Percentiles rank a stretch among this genome's conserved stretches.
These are phyloP conservation scores for Seriola quinqueradiata DNA, from an alignment of 2,113 vertebrate species.

Conservation along the genomic window DNA sequence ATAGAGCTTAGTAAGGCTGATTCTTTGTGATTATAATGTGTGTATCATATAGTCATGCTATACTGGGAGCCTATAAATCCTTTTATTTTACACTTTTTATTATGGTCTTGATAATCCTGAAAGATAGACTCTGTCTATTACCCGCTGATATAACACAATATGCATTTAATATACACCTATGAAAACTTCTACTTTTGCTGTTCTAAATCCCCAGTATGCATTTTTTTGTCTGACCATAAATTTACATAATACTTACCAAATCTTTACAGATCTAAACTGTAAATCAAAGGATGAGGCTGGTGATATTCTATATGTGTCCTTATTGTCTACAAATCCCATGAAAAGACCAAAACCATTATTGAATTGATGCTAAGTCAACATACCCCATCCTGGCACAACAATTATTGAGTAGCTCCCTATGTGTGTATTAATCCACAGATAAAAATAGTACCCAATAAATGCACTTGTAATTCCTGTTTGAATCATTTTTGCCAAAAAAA, in stretches of 20 bases:
- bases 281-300: background rate
- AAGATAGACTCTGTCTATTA: background rate
- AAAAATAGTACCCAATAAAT: background rate
- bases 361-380: background rate
- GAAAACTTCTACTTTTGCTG: background rate
- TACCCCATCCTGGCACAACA: background rate
- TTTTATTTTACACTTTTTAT: constrained; percentile 10
- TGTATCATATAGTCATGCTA: background rate
- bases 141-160: background rate
- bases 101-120: background rate
- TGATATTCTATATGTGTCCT: background rate
- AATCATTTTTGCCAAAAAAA: too few relatives aligned
- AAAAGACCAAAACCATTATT: background rate
- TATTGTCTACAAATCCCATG: background rate
- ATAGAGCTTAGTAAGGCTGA: constrained; percentile 25
- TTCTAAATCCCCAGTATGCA: background rate
- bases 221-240: background rate
- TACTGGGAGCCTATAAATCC: constrained; percentile 10
- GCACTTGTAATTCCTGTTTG: background rate
- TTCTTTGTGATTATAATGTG: constrained; percentile 30
- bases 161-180: background rate
- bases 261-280: too few relatives aligned
- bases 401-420: background rate
- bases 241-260: too few relatives aligned
- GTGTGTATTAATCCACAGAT: background rate